Evolutionary conservation across 2,888 invertebrate species (phyloP), one percentile per base, ranked within the genome.

Genomic region (Fabriciana adippe): DNA sequence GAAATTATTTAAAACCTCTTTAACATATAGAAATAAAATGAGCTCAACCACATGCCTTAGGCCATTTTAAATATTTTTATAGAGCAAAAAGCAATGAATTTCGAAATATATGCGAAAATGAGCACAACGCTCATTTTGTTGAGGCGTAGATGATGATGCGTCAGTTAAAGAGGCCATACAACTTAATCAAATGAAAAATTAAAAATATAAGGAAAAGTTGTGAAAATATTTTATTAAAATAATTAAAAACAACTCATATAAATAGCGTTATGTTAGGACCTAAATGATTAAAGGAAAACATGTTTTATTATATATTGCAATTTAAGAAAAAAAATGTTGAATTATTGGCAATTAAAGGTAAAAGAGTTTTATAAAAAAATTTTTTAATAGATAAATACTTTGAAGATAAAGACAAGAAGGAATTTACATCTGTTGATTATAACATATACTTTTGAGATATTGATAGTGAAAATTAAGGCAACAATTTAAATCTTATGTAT

Each of bases 61-160:
- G 68, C 64, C 64, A 70, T 70, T 73, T 60, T 59, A 53, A 51
- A 71, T 68, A 66, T 70, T 69, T 73, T 72, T 63, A 72, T 68
- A 64, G 64, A 63, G 59, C 64, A 68, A 70, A 73, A 65, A 70
- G 64, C 67, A 61, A 54, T 64, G 67, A 67, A 73, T 61, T 64
- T 70, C 51, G 61, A 68, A 67, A 70, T 70, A 66, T 68, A 68
- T 68, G 66, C 60, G 18, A 71, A 71, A 71, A 68, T 63, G 70
- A 60, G 70, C 66, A 68, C 68, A 64, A 60, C 70, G 63, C 59
- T 71, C 66, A 64, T 71, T 71, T 70, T 66, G 68, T 63, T 54
- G 68, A 63, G 50, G 66, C 59, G 70, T 71, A 66, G 60, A 71
- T 70, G 70, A 70, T 65, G 70, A 70, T 70, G 66, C 70, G 70